Conservation (phyloP, 2,113 vertebrate species). For the Dromaius novaehollandiae region DNA sequence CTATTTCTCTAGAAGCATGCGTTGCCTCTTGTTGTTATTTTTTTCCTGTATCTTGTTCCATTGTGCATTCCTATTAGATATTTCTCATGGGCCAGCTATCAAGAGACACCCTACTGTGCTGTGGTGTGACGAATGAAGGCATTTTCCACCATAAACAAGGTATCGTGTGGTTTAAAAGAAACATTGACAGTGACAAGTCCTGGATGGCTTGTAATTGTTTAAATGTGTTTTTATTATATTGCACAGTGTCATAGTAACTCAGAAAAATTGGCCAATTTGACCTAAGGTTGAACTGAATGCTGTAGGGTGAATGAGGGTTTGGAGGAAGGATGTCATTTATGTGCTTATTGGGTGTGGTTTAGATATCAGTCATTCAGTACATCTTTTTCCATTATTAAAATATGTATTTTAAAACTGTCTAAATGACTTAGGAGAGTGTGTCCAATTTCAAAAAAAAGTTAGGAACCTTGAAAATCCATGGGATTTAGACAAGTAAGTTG, state of each 20-base stretch:
- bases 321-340: not conserved
- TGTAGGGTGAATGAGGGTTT: fast-evolving
- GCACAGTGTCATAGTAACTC: not conserved
- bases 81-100: constrained; percentile 33
- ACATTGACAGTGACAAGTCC: not conserved
- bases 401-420: not conserved
- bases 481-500: not conserved
- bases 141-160: constrained; percentile 51
- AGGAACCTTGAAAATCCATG: not conserved
- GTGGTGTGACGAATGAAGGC: constrained; percentile 38
- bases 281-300: not conserved
- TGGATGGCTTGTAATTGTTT: constrained; percentile 12
- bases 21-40: constrained; percentile 14
- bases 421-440: not conserved
- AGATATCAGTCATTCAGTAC: not conserved
- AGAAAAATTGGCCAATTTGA: not conserved
- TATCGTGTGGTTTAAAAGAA: constrained; percentile 18
- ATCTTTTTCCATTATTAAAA: not conserved
- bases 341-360: not conserved
- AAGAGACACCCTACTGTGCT: not conserved
- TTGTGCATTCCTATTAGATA: constrained; percentile 46
- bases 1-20: constrained; percentile 13
- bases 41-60: constrained; percentile 38
- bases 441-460: not conserved
- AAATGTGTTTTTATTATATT: not conserved